Evolutionary conservation across 1,140 invertebrate genomes (phyloP).

Genomic region (Brachionus angularis): DNA sequence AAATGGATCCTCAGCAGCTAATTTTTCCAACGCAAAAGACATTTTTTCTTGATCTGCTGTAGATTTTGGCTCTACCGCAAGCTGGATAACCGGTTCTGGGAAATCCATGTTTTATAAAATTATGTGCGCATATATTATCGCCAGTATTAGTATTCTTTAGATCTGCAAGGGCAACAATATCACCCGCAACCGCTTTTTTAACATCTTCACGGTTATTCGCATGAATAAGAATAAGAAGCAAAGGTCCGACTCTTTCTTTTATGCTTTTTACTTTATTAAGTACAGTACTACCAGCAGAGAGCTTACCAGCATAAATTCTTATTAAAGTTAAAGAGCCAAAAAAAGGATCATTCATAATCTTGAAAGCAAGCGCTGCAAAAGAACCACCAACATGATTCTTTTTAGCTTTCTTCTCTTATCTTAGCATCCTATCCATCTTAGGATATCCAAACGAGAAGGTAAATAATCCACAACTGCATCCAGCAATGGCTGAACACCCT

Average conservation of each 20-base stretch:
- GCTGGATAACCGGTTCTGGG: constrained; percentile 49
- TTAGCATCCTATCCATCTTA: neutral
- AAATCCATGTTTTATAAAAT: constrained; percentile 48
- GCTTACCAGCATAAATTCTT: constrained; percentile 6
- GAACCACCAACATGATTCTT: neutral
- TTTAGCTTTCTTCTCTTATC: neutral
- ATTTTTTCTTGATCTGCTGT: constrained; percentile 12
- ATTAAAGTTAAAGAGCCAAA: constrained; percentile 5
- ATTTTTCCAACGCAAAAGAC: constrained; percentile 45
- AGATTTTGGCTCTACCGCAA: constrained; percentile 44
- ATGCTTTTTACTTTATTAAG: neutral
- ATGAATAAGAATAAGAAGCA: constrained; percentile 28
- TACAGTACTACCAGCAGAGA: neutral
- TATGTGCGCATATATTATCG: constrained; percentile 44
- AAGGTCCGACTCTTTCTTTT: constrained; percentile 3
- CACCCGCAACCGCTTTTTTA: neutral
- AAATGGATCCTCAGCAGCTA: constrained; percentile 49
- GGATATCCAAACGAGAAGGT: neutral
- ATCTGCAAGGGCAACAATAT: constrained; percentile 26
- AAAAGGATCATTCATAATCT: neutral
- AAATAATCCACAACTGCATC: constrained; percentile 22
- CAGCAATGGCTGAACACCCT: constrained; percentile 26
- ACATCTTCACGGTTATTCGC: constrained; percentile 17
- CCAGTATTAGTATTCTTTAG: constrained; percentile 29
- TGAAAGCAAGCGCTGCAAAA: neutral